Evolutionary conservation across 2,888 invertebrate species (phyloP), one percentile per base, ranked within the genome.

Genomic region (Diloba caeruleocephala): DNA sequence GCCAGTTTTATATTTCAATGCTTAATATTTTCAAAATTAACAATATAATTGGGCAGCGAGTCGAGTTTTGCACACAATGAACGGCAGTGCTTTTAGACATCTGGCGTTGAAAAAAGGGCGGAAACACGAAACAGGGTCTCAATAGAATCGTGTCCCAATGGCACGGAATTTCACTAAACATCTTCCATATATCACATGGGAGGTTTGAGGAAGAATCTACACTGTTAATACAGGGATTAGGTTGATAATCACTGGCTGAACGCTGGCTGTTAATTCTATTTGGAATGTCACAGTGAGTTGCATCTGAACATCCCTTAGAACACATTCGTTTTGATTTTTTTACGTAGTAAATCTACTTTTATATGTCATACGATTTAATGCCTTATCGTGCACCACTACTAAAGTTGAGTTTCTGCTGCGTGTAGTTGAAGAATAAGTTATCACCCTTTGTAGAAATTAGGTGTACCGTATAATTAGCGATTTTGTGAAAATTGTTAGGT

Each of bases 11-110:
- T 84, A 89, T 92, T 91, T 89, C 90, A 88, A 89, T 81, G 87
- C 83, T 84, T 86, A 85, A 89, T 91, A 91, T 92, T 92, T 89
- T 90, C 80, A 83, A 91, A 91, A 93, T 93, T 93, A 92, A 93
- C 92, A 92, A 92, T 91, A 92, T 92, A 93, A 93, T 92, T 92
- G 93, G 92, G 91, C 87, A 92, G 82, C 88, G 89, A 82, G 80
- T 82, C 85, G 86, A 82, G 80, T 72, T 74, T 59, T 70, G 71
- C 55, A 54, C 74, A 89, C 88, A 89, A 90, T 84, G 79, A 74
- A 56, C 59, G 76, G n/a, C n/a, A n/a, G 39, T 73, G 73, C 83
- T 84, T 82, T 78, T 79, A 85, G 82, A 89, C 93, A 92, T 92
- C 92, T 92, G 92, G 87, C 85, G 79, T 81, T 71, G 81, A 89